Percentiles rank a stretch among this genome's conserved stretches.
Conservation (phyloP, 2,797 vertebrate genomes). For the Gymnothorax reevesii region DNA sequence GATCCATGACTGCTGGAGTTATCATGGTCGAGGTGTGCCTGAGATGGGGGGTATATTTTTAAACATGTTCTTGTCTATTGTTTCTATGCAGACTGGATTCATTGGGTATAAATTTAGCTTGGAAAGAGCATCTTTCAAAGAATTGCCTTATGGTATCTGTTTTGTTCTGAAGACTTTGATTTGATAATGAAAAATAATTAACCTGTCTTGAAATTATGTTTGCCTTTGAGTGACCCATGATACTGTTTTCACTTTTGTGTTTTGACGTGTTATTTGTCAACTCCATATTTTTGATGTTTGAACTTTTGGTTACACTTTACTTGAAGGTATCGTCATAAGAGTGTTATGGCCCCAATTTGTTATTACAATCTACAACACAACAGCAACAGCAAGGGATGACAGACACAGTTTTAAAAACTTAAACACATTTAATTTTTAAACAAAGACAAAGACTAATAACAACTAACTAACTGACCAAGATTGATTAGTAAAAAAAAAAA, state of each 20-base stretch:
- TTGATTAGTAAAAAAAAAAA: too few species aligned
- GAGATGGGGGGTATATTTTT: slow-evolving; percentile 34
- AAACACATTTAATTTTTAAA: too few species aligned
- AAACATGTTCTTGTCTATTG: slow-evolving; percentile 35
- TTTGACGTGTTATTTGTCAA: background rate
- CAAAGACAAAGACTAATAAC: too few species aligned
- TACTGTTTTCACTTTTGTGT: background rate
- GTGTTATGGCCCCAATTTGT: too few species aligned
- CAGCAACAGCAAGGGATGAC: too few species aligned
- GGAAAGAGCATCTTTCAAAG: background rate
- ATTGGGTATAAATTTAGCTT: slow-evolving; percentile 27
- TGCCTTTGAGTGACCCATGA: background rate
- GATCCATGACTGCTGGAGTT: slow-evolving; percentile 39
- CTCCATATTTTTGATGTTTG: background rate
- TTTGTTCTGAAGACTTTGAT: background rate
- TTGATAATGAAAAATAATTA: too few species aligned
- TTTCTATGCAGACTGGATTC: slow-evolving; percentile 45
- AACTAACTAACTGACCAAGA: too few species aligned
- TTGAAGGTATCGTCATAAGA: too few species aligned
- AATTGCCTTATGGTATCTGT: background rate
- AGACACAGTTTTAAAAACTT: too few species aligned
- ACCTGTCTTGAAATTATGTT: too few species aligned
- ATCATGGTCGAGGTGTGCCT: slow-evolving; percentile 29
- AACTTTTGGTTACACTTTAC: too few species aligned
- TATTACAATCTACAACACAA: too few species aligned